Percentiles rank a stretch among this genome's conserved stretches.
Conservation (phyloP, 2,888 invertebrate genomes). For the Micropterix aruncella region DNA sequence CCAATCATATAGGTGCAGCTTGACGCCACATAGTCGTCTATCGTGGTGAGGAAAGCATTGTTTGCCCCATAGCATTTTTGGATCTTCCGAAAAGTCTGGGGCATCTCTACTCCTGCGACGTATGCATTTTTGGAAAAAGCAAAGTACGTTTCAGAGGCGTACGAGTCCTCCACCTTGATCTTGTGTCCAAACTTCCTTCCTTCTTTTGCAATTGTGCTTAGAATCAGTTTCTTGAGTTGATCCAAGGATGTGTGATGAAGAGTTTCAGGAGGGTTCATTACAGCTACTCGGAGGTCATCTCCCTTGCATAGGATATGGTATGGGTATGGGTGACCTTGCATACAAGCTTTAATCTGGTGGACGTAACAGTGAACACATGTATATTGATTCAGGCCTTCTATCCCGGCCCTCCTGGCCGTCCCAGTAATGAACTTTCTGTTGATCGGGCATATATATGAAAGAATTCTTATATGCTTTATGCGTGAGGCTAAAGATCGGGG, state of each 20-base stretch:
- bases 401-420: background rate
- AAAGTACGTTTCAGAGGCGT: background rate
- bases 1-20: background rate
- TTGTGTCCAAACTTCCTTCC: background rate
- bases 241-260: background rate
- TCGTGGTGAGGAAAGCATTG: background rate
- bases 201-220: background rate
- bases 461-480: background rate
- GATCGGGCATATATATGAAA: background rate
- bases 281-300: background rate
- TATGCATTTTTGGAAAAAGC: background rate
- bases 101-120: background rate
- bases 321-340: background rate
- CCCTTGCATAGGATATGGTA: background rate
- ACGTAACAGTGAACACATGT: background rate
- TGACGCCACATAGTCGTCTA: background rate
- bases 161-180: background rate
- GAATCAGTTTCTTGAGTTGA: background rate
- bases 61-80: background rate
- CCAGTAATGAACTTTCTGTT: background rate
- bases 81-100: background rate
- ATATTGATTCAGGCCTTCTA: background rate
- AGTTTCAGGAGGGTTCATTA: background rate
- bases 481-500: background rate
- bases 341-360: background rate